Conservation (phyloP, 2,888 invertebrate species). For the Drosophila demipolita region DNA sequence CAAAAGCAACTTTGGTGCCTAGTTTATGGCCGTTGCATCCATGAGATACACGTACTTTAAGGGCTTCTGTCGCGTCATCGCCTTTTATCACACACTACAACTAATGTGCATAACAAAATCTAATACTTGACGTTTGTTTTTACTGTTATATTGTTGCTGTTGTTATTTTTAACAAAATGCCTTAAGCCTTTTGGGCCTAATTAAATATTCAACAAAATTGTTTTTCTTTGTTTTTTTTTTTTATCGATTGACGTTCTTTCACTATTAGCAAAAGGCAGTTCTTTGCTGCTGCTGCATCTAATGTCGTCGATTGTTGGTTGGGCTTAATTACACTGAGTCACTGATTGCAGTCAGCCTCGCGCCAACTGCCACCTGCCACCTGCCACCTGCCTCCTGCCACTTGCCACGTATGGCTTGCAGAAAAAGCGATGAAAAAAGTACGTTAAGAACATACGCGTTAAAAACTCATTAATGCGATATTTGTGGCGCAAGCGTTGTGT, state of each 20-base stretch:
- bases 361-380: slow-evolving; percentile 18
- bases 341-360: slow-evolving; percentile 42
- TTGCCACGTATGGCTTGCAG: slow-evolving; percentile 1
- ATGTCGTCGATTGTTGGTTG: slow-evolving; percentile 38
- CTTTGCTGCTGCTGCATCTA: slow-evolving; percentile 25
- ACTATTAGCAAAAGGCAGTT: slow-evolving; percentile 42
- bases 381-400: slow-evolving; percentile 25
- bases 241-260: slow-evolving; percentile 60
- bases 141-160: slow-evolving; percentile 21
- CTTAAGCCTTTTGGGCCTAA: slow-evolving; percentile 57
- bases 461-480: slow-evolving; percentile 59
- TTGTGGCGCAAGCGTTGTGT: slow-evolving; percentile 33
- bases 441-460: slow-evolving; percentile 48
- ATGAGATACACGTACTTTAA: slow-evolving; percentile 63
- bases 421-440: slow-evolving; percentile 14
- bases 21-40: slow-evolving; percentile 69
- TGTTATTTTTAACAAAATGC: slow-evolving; percentile 24
- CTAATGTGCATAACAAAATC: slow-evolving; percentile 56
- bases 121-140: slow-evolving; percentile 21
- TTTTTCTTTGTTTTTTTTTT: slow-evolving; percentile 9
- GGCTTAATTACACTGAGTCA: slow-evolving; percentile 50
- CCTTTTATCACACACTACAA: slow-evolving; percentile 50
- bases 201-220: slow-evolving; percentile 63
- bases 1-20: slow-evolving; percentile 43
- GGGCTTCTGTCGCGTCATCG: slow-evolving; percentile 60